A percentile compares a stretch with the other conserved stretches of the same genome.
Evolutionary conservation across 37 sponge, comb jelly and placozoan species (phyloP).

Genomic region (Oopsacas minuta): DNA sequence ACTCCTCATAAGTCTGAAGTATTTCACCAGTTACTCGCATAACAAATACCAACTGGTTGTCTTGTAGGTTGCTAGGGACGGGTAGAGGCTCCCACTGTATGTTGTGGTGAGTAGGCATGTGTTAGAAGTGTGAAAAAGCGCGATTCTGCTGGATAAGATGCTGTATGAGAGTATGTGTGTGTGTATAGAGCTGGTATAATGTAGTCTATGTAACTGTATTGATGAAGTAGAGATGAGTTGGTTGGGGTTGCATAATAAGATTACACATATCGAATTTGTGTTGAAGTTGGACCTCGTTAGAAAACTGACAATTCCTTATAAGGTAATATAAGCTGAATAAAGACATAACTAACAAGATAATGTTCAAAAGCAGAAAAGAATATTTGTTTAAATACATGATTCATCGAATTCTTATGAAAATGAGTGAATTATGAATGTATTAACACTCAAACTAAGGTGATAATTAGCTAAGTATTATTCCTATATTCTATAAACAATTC

Average conservation of each 20-base stretch:
- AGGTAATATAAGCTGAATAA: too few relatives aligned
- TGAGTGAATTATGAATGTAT: too few relatives aligned
- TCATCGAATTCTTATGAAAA: too few relatives aligned
- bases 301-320: too few relatives aligned
- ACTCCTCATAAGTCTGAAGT: not conserved
- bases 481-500: too few relatives aligned
- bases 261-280: not conserved
- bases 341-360: too few relatives aligned
- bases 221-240: not conserved
- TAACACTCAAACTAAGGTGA: too few relatives aligned
- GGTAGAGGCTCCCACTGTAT: not conserved
- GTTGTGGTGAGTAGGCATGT: not conserved
- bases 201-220: not conserved
- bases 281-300: too few relatives aligned
- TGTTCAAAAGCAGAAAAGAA: too few relatives aligned
- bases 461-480: too few relatives aligned
- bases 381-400: too few relatives aligned
- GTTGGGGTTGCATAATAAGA: not conserved
- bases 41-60: not conserved
- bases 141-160: not conserved
- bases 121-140: slow-evolving; percentile 7
- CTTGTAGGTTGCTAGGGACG: not conserved
- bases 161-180: not conserved
- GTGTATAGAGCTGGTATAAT: not conserved
- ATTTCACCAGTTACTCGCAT: not conserved